Conservation (phyloP, 2,113 vertebrate genomes). For the Oreocharis arfaki region DNA sequence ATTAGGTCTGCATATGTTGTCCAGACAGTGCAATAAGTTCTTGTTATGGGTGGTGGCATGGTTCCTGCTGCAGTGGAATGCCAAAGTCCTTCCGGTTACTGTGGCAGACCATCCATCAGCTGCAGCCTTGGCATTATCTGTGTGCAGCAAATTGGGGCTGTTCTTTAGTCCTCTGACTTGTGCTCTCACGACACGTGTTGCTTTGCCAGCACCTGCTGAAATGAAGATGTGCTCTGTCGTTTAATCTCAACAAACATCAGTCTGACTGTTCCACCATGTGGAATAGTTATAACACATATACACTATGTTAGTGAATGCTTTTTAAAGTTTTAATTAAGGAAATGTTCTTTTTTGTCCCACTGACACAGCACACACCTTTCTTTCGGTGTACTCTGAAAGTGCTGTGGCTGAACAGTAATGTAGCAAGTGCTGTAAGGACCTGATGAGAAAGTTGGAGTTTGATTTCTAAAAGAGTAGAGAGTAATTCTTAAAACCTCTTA, state of each 20-base stretch:
- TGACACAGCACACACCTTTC: background rate
- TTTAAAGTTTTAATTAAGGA: conserved; percentile 9
- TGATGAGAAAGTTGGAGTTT: background rate
- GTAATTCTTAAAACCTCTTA: background rate
- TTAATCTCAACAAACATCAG: background rate
- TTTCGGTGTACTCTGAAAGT: background rate
- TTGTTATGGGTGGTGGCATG: background rate
- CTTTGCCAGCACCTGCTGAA: background rate
- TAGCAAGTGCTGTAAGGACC: background rate
- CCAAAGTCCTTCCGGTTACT: background rate
- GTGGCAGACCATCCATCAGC: background rate
- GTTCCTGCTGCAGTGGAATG: background rate
- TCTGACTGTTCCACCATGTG: background rate
- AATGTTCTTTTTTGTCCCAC: background rate
- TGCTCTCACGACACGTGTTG: background rate
- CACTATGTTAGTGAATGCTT: background rate
- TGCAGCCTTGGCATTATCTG: background rate
- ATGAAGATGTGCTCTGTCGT: background rate
- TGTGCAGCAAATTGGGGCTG: background rate
- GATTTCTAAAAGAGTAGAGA: background rate
- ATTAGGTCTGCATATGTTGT: background rate
- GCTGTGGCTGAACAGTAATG: background rate
- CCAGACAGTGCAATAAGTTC: background rate
- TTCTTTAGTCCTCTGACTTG: background rate
- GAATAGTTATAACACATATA: background rate